These are phyloP conservation scores for Aphaenogaster rudis DNA, from an alignment of 1,140 invertebrate species.

Conservation along the genomic window DNA sequence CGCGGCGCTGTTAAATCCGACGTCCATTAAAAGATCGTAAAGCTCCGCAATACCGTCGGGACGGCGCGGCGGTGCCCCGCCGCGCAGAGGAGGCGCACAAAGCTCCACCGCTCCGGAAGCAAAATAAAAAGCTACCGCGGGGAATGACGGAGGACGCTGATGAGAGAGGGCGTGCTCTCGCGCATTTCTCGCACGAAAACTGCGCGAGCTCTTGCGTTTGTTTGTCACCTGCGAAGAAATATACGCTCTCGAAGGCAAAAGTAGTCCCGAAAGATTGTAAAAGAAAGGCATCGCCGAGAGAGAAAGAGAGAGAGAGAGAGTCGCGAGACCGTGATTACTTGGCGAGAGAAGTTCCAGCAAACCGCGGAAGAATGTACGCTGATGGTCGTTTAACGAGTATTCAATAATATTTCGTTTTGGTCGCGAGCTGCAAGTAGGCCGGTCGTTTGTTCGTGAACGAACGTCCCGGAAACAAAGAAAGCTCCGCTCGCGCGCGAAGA, in stretches of 20 bases:
- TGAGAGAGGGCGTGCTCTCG: slow-evolving; percentile 30
- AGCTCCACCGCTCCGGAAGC: slow-evolving; percentile 38
- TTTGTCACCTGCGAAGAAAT: slow-evolving; percentile 35
- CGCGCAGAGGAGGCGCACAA: slow-evolving; percentile 35
- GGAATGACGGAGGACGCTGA: slow-evolving; percentile 10
- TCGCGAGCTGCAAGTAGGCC: slow-evolving; percentile 35
- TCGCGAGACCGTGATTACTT: slow-evolving; percentile 50
- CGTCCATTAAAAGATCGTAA: slow-evolving; percentile 80
- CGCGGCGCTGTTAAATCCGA: slow-evolving; percentile 73
- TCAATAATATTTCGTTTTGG: slow-evolving; percentile 79
- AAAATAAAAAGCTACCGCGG: slow-evolving; percentile 59
- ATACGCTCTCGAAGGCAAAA: neutral
- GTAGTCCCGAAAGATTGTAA: slow-evolving; percentile 32
- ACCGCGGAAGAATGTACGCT: slow-evolving; percentile 60
- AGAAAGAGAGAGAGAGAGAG: neutral
- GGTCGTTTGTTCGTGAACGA: slow-evolving; percentile 48
- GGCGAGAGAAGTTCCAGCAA: slow-evolving; percentile 13
- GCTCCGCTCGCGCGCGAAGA: neutral
- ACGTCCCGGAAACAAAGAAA: slow-evolving; percentile 44
- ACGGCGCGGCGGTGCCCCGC: neutral
- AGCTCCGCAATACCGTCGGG: slow-evolving; percentile 56
- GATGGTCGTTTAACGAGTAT: slow-evolving; percentile 80
- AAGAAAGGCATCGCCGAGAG: neutral
- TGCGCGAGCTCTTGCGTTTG: slow-evolving; percentile 20
- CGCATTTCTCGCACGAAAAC: slow-evolving; percentile 35